phyloP scores from a whole-genome alignment of 2,888 invertebrate species.

The Pardosa pseudoannulata region DNA sequence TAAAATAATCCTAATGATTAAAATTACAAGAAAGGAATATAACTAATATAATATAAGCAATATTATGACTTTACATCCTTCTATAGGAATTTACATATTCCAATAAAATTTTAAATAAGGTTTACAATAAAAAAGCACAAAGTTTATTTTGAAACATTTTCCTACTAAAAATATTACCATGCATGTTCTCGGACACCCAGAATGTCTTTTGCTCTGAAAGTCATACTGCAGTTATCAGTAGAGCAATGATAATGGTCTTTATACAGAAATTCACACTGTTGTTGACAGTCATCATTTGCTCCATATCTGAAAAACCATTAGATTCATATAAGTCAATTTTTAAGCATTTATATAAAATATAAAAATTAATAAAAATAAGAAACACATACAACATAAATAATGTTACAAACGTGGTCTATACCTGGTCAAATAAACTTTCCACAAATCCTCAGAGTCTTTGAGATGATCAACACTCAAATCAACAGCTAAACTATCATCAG shows the following conservation, averaged over 20 bases:
- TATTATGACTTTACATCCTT: no score
- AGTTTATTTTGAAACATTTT: no score
- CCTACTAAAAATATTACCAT: conserved; percentile 78
- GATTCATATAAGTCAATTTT: background rate
- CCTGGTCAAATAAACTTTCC: conserved; percentile 81
- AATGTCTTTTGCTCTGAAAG: conserved; percentile 78
- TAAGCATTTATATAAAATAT: background rate
- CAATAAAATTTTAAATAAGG: no score
- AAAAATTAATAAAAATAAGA: background rate
- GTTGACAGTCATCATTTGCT: conserved; percentile 76
- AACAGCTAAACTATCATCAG: conserved; percentile 60
- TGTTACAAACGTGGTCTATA: conserved; percentile 72
- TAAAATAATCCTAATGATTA: no score
- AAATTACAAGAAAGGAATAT: no score
- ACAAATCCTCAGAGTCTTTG: conserved; percentile 79
- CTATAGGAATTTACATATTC: no score
- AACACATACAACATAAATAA: background rate
- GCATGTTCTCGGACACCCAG: conserved; percentile 87
- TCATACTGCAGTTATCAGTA: conserved; percentile 86
- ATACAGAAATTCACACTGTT: conserved; percentile 82
- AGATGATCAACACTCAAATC: conserved; percentile 67
- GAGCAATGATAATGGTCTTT: conserved; percentile 93
- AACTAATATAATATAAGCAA: no score
- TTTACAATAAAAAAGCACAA: no score
- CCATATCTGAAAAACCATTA: conserved; percentile 76